phyloP scores from a whole-genome alignment of 1,140 invertebrate species.

The Bilobella aurantiaca region DNA sequence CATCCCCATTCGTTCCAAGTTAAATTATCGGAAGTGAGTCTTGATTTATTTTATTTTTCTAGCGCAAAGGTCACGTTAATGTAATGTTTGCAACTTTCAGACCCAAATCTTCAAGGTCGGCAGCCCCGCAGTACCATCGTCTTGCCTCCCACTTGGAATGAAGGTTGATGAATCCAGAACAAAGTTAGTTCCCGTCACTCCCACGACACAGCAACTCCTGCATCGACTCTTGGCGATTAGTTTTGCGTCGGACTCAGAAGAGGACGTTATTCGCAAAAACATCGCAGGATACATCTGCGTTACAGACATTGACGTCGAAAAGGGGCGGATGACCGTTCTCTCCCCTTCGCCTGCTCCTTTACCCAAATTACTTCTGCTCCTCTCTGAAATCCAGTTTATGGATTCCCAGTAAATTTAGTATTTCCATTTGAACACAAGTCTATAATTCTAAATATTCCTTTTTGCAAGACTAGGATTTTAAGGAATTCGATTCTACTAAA shows the following conservation, averaged over 20 bases:
- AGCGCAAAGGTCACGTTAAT: neutral
- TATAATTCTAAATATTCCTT: too few relatives aligned
- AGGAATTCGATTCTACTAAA: too few relatives aligned
- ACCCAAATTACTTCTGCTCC: slow-evolving; percentile 65
- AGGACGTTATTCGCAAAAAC: slow-evolving; percentile 77
- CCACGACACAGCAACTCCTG: slow-evolving; percentile 54
- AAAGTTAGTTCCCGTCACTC: slow-evolving; percentile 61
- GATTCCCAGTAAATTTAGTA: slow-evolving; percentile 63
- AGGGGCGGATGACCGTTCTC: slow-evolving; percentile 73
- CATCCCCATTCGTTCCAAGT: slow-evolving; percentile 89
- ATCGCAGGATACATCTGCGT: slow-evolving; percentile 86
- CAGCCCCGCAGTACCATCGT: slow-evolving; percentile 79
- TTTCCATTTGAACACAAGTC: too few relatives aligned
- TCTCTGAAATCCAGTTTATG: slow-evolving; percentile 81
- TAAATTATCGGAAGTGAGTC: slow-evolving; percentile 69
- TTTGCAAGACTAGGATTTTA: too few relatives aligned
- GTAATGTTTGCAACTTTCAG: slow-evolving; percentile 16
- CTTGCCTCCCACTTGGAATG: slow-evolving; percentile 91
- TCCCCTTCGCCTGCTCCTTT: slow-evolving; percentile 85
- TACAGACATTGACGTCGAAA: slow-evolving; percentile 77
- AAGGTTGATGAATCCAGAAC: slow-evolving; percentile 83
- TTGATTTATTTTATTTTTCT: neutral
- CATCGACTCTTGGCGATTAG: slow-evolving; percentile 83
- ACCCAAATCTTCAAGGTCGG: slow-evolving; percentile 80
- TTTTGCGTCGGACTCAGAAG: slow-evolving; percentile 59